A percentile compares a stretch with the other conserved stretches of the same genome.
Conservation (phyloP, 1,140 invertebrate species). For the Argopecten irradians region DNA sequence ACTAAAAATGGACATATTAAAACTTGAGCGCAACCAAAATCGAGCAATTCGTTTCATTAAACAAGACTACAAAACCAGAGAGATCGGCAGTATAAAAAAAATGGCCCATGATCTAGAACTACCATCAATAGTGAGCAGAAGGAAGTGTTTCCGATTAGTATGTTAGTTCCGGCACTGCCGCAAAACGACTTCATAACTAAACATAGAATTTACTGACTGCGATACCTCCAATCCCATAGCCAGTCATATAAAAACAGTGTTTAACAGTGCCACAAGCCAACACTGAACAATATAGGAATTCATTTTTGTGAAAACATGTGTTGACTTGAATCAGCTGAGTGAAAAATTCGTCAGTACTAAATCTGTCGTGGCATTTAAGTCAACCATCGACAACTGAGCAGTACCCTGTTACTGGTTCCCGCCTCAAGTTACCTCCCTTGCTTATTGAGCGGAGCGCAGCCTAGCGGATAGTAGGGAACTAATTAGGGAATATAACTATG, state of each 20-base stretch:
- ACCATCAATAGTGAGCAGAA: not conserved
- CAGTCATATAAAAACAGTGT: not conserved
- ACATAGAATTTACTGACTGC: no score
- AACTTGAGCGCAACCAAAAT: conserved; percentile 40
- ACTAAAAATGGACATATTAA: conserved; percentile 28
- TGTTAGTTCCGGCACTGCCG: not conserved
- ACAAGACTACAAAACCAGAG: conserved; percentile 41
- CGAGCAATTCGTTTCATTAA: conserved; percentile 44
- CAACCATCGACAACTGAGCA: not conserved
- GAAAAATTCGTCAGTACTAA: no score
- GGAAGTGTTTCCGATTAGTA: not conserved
- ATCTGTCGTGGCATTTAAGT: not conserved
- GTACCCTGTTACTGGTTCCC: no score
- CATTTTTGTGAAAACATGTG: no score
- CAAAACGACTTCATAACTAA: not conserved
- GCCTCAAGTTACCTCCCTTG: no score
- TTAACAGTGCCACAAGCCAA: not conserved
- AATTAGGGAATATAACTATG: no score
- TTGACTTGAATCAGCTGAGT: no score
- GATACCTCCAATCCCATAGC: no score
- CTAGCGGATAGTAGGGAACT: no score
- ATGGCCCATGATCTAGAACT: conserved; percentile 28
- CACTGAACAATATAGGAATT: not conserved
- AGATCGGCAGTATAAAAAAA: conserved; percentile 31
- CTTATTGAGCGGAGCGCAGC: no score